phyloP scores from a whole-genome alignment of 2,888 invertebrate species.

The Drosophila nr. fundita region DNA sequence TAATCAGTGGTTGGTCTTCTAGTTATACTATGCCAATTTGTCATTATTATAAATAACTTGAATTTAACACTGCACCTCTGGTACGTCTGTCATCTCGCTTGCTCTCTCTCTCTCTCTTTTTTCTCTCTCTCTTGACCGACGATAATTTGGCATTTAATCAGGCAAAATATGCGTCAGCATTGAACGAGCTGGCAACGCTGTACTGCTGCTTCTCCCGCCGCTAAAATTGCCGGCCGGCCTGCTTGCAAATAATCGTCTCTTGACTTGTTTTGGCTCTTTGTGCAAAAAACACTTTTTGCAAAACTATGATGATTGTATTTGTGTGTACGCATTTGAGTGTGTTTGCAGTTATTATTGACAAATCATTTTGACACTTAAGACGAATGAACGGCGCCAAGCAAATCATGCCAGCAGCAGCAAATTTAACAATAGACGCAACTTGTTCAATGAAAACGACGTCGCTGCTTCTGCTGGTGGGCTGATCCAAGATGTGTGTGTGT shows the following conservation, averaged over 20 bases:
- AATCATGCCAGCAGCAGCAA: constrained; percentile 20
- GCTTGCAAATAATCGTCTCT: constrained; percentile 20
- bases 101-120: not conserved
- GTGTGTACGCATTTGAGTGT: constrained; percentile 2
- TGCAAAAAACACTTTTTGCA: constrained; percentile 42
- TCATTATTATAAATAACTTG: constrained; percentile 42
- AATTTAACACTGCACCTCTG: constrained; percentile 17
- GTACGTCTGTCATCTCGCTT: not conserved
- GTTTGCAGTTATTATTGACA: constrained; percentile 56
- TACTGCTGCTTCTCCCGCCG: constrained; percentile 3
- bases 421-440: constrained; percentile 37
- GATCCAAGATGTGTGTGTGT: constrained; percentile 13
- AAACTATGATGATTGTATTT: constrained; percentile 16
- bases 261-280: constrained; percentile 30
- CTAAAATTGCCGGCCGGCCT: constrained; percentile 58
- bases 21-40: constrained; percentile 55
- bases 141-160: constrained; percentile 58
- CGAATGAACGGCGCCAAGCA: constrained; percentile 33
- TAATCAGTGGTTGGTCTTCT: constrained; percentile 35
- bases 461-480: constrained; percentile 36
- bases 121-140: constrained; percentile 3
- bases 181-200: constrained; percentile 44
- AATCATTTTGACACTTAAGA: constrained; percentile 63
- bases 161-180: constrained; percentile 46
- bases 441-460: constrained; percentile 37